Conservation (phyloP, 2,113 vertebrate species). For the Gyps fulvus region DNA sequence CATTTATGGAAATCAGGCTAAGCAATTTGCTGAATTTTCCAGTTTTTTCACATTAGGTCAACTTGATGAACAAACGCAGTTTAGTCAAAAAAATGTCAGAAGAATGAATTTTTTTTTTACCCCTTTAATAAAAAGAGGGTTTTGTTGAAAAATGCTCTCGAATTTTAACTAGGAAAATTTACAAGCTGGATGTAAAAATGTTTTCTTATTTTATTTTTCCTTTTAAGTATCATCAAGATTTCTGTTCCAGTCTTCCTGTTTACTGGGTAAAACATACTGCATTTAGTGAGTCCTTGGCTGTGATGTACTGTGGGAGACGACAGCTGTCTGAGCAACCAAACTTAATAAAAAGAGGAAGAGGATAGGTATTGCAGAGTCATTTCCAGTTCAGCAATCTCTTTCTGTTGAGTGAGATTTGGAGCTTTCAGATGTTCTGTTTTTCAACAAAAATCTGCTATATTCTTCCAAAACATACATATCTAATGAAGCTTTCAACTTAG, state of each 20-base stretch:
- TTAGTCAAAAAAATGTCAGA: background rate
- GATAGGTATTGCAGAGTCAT: background rate
- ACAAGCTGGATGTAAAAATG: background rate
- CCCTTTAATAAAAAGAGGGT: accelerated
- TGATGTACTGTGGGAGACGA: background rate
- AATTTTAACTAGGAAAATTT: background rate
- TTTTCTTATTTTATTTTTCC: background rate
- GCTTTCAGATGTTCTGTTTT: background rate
- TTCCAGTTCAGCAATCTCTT: background rate
- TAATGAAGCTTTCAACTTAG: background rate
- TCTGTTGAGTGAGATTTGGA: background rate
- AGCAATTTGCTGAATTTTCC: background rate
- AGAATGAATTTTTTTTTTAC: background rate
- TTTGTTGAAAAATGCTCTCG: background rate
- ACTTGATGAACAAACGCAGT: background rate
- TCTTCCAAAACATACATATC: background rate
- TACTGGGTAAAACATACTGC: background rate
- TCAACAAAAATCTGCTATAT: background rate
- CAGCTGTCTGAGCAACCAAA: background rate
- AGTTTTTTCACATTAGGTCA: background rate
- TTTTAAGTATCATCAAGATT: background rate
- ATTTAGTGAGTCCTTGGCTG: background rate
- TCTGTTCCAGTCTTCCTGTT: background rate
- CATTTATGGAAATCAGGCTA: background rate
- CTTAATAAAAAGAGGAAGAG: background rate